A percentile compares a stretch with the other conserved stretches of the same genome.
phyloP scores from a whole-genome alignment of 2,113 vertebrate species.

The Clinocottus analis region DNA sequence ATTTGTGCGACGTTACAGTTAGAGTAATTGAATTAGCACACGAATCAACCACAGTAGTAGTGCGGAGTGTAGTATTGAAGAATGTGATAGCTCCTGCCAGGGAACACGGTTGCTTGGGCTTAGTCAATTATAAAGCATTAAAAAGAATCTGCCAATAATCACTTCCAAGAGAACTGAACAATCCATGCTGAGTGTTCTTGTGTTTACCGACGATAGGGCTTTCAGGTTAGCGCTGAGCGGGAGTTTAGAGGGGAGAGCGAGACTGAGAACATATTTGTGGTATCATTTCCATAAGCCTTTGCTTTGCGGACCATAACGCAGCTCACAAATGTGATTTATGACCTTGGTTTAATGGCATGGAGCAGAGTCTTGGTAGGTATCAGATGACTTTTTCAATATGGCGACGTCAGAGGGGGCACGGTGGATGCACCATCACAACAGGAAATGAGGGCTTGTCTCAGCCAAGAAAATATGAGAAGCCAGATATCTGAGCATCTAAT shows the following conservation, averaged over 20 bases:
- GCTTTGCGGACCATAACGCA: constrained; percentile 76
- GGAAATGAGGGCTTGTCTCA: constrained; percentile 83
- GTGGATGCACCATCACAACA: constrained; percentile 80
- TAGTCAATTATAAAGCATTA: constrained; percentile 75
- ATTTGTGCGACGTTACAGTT: constrained; percentile 76
- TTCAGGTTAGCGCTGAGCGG: constrained; percentile 67
- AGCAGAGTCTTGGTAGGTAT: constrained; percentile 81
- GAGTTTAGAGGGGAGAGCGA: constrained; percentile 58
- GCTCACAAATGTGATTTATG: constrained; percentile 86
- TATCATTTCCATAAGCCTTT: constrained; percentile 82
- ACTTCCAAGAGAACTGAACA: constrained; percentile 72
- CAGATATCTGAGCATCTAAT: constrained; percentile 85
- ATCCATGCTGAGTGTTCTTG: constrained; percentile 68
- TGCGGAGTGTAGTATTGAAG: constrained; percentile 51
- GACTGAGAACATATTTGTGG: constrained; percentile 80
- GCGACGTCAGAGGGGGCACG: constrained; percentile 77
- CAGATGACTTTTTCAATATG: constrained; percentile 86
- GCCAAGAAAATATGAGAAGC: constrained; percentile 82
- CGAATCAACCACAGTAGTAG: constrained; percentile 66
- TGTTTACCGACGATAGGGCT: constrained; percentile 70
- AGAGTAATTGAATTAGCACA: constrained; percentile 77
- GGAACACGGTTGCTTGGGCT: constrained; percentile 53
- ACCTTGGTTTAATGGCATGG: constrained; percentile 85
- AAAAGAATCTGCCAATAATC: constrained; percentile 79
- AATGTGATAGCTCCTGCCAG: constrained; percentile 64